Percentiles rank a stretch among this genome's conserved stretches.
phyloP scores from a whole-genome alignment of 2,888 invertebrate species.

The Boloria selene region DNA sequence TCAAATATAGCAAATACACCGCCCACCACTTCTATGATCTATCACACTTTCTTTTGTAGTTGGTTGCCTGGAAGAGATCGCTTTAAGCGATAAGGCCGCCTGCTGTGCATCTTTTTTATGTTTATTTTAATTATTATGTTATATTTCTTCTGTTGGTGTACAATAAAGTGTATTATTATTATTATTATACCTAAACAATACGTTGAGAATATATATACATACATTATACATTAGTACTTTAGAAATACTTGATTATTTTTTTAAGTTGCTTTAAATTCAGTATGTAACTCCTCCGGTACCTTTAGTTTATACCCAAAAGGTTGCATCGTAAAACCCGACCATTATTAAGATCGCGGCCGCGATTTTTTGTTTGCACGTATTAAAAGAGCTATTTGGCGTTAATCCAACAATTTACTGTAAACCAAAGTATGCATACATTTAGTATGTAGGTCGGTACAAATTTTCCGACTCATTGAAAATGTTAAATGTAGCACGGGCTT shows the following conservation, averaged over 20 bases:
- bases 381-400: conserved; percentile 32
- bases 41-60: too few species aligned
- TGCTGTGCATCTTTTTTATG: too few species aligned
- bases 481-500: conserved; percentile 24
- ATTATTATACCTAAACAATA: too few species aligned
- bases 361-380: conserved; percentile 26
- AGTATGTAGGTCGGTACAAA: conserved; percentile 16
- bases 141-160: too few species aligned
- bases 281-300: neutral
- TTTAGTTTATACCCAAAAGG: conserved; percentile 7
- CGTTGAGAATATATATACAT: too few species aligned
- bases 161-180: too few species aligned
- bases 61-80: too few species aligned
- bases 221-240: too few species aligned
- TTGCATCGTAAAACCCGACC: conserved; percentile 22
- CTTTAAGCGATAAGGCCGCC: too few species aligned
- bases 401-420: conserved; percentile 31
- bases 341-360: conserved; percentile 28
- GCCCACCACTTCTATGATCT: too few species aligned
- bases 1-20: too few species aligned
- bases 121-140: too few species aligned
- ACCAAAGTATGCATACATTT: conserved; percentile 33
- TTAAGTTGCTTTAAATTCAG: neutral
- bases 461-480: conserved; percentile 29
- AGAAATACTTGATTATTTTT: neutral